These are phyloP conservation scores for Dinomys branickii DNA, from an alignment of 2,113 vertebrate genomes.

Conservation along the genomic window DNA sequence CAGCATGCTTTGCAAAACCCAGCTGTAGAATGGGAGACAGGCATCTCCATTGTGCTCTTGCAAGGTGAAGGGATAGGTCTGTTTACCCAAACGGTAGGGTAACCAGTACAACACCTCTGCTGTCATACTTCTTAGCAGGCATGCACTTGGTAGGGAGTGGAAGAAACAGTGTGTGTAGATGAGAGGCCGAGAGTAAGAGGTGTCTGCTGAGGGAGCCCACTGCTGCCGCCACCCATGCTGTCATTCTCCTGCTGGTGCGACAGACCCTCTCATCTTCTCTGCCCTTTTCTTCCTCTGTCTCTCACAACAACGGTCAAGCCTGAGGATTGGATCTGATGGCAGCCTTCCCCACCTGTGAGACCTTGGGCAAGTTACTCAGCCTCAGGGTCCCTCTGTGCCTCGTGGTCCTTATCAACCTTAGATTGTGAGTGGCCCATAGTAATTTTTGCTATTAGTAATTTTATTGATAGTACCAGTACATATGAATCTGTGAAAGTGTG, in stretches of 20 bases:
- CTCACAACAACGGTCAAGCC: background rate
- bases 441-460: background rate
- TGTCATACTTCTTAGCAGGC: background rate
- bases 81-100: background rate
- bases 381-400: background rate
- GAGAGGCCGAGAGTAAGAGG: background rate
- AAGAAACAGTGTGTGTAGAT: background rate
- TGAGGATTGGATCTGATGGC: background rate
- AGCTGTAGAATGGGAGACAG: background rate
- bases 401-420: background rate
- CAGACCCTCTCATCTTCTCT: background rate
- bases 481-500: background rate
- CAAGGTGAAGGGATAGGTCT: background rate
- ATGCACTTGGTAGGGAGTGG: background rate
- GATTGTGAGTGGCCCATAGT: background rate
- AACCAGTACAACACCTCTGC: background rate
- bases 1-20: background rate
- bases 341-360: background rate
- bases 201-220: too few relatives aligned
- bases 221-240: rapidly evolving
- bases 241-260: background rate
- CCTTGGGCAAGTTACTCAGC: background rate
- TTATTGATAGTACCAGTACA: background rate
- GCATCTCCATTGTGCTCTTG: background rate
- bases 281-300: background rate